phyloP scores from a whole-genome alignment of 2,888 invertebrate species.

The Heliconius charithonia region DNA sequence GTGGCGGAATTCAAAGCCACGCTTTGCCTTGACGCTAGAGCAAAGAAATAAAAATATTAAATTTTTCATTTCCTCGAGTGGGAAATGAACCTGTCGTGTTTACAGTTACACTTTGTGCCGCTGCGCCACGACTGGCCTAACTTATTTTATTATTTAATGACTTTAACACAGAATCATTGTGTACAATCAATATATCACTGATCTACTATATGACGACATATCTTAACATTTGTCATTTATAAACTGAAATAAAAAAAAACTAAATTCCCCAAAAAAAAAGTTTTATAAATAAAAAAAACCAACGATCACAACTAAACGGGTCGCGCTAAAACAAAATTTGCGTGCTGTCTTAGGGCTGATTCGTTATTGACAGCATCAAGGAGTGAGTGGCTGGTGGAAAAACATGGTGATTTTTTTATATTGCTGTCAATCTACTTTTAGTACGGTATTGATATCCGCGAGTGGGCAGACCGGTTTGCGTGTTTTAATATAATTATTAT shows the following conservation, averaged over 20 bases:
- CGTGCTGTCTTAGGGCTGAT: conserved; percentile 70
- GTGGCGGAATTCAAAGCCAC: no score
- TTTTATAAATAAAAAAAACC: background rate
- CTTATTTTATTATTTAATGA: no score
- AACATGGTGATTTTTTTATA: conserved; percentile 75
- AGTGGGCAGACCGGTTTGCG: conserved; percentile 27
- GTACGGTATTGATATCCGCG: conserved; percentile 36
- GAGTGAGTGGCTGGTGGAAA: conserved; percentile 72
- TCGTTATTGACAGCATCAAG: conserved; percentile 74
- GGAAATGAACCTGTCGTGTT: no score
- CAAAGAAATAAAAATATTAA: no score
- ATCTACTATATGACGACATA: background rate
- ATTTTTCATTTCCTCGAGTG: no score
- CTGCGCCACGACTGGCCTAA: no score
- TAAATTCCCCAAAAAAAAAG: background rate
- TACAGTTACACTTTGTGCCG: no score
- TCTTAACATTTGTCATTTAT: no score
- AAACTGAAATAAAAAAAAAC: background rate
- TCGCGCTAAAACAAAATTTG: conserved; percentile 57
- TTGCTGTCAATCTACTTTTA: conserved; percentile 71
- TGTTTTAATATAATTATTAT: conserved; percentile 33
- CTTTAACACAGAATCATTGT: no score
- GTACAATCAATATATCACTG: background rate
- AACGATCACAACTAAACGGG: conserved; percentile 45
- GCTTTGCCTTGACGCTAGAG: no score